Conservation (phyloP, 2,797 vertebrate genomes). For the Tragelaphus oryx region DNA sequence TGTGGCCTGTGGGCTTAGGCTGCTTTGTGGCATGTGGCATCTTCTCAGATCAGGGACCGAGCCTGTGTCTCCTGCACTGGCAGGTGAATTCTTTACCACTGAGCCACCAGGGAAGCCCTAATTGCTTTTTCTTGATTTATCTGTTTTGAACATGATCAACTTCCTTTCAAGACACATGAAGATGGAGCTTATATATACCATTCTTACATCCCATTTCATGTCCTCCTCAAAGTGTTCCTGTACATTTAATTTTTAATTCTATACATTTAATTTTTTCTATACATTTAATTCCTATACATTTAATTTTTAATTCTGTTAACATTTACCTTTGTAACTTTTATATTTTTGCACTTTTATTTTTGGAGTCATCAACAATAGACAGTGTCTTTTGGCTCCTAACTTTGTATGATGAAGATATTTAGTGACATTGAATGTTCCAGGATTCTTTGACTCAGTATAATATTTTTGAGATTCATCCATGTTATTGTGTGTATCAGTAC, state of each 20-base stretch:
- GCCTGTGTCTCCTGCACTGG: not conserved
- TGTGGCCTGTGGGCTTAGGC: not conserved
- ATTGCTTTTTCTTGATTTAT: not conserved
- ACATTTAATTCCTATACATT: too few relatives aligned
- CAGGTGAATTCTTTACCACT: not conserved
- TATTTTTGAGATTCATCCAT: not conserved
- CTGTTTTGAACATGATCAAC: not conserved
- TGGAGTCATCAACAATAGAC: not conserved
- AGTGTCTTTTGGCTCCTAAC: not conserved
- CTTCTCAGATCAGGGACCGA: not conserved
- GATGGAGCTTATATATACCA: not conserved
- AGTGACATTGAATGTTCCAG: not conserved
- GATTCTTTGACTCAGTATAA: not conserved
- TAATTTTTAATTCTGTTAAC: not conserved
- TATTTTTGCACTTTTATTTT: constrained; percentile 3
- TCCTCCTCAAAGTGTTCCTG: not conserved
- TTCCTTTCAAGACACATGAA: not conserved
- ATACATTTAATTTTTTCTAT: too few relatives aligned
- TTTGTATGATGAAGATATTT: not conserved
- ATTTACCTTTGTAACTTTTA: not conserved
- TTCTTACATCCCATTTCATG: not conserved
- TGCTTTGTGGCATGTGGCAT: not conserved
- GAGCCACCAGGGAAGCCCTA: not conserved
- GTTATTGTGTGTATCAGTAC: not conserved
- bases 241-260: too few relatives aligned